A percentile compares a stretch with the other conserved stretches of the same genome.
Evolutionary conservation across 2,797 vertebrate species (phyloP).

Genomic region (Geotrypetes seraphini): DNA sequence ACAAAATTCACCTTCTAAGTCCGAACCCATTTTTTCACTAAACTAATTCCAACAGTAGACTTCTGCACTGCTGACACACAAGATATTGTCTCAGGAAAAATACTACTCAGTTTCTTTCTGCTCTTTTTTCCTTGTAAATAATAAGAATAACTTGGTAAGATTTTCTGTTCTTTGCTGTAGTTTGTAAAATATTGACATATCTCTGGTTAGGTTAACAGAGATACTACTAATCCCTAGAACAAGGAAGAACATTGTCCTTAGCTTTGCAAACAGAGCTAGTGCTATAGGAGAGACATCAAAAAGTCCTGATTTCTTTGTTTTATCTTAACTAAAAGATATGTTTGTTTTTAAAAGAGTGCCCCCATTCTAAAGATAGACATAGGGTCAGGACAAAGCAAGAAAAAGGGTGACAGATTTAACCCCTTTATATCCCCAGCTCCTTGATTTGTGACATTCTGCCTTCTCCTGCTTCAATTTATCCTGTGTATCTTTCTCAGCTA

Average conservation of each 20-base stretch:
- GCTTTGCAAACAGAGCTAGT: conserved; percentile 16
- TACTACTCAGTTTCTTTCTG: conserved; percentile 2
- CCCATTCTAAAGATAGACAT: conserved; percentile 6
- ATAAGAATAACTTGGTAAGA: conserved; percentile 3
- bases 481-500: no score
- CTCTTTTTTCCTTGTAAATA: conserved; percentile 8
- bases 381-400: conserved; percentile 4
- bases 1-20: no score
- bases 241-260: conserved; percentile 39
- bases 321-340: conserved; percentile 26
- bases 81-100: no score
- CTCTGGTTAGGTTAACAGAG: conserved; percentile 17
- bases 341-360: conserved; percentile 27
- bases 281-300: conserved; percentile 24
- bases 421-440: no score
- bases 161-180: neutral
- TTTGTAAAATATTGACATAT: neutral
- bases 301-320: conserved; percentile 44
- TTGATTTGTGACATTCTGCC: no score
- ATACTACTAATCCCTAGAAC: conserved; percentile 15
- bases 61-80: no score
- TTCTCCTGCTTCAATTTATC: no score
- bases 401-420: no score
- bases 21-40: no score
- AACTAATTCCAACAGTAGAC: no score